Percentiles rank a stretch among this genome's conserved stretches.
Conservation (phyloP, 2,113 vertebrate genomes). For the Gymnorhina tibicen region DNA sequence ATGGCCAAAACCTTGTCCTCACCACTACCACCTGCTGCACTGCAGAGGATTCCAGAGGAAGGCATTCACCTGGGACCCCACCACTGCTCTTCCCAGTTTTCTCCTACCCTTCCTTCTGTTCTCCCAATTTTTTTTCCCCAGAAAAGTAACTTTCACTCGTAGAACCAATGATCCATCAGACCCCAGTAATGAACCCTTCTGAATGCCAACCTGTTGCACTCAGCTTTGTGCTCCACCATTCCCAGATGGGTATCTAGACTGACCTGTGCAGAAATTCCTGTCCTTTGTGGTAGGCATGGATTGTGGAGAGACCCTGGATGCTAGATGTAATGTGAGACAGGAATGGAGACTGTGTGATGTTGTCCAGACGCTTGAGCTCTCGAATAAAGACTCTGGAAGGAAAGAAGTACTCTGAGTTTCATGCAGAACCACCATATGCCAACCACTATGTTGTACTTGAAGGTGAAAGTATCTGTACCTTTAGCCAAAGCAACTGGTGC, state of each 20-base stretch:
- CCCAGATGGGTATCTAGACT: background rate
- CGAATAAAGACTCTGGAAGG: slow-evolving; percentile 84
- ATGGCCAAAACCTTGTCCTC: background rate
- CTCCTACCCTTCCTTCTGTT: background rate
- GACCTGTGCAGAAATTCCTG: slow-evolving; percentile 87
- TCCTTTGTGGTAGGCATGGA: slow-evolving; percentile 87
- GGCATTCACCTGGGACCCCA: background rate
- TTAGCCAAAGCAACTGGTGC: background rate
- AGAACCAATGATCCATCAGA: background rate
- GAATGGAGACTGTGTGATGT: slow-evolving; percentile 89
- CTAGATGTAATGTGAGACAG: slow-evolving; percentile 90
- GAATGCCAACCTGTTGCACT: background rate
- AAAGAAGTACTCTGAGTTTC: background rate
- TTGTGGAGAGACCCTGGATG: slow-evolving; percentile 89
- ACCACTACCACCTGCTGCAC: background rate
- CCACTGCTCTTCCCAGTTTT: background rate
- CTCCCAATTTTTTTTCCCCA: background rate
- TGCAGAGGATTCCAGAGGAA: background rate
- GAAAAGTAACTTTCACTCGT: background rate
- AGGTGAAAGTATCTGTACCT: background rate
- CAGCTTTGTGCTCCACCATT: background rate
- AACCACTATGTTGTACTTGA: background rate
- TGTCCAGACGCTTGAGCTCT: slow-evolving; percentile 91
- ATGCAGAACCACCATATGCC: background rate
- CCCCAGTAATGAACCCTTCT: background rate